phyloP scores from a whole-genome alignment of 2,113 vertebrate species.

The Abramis brama region DNA sequence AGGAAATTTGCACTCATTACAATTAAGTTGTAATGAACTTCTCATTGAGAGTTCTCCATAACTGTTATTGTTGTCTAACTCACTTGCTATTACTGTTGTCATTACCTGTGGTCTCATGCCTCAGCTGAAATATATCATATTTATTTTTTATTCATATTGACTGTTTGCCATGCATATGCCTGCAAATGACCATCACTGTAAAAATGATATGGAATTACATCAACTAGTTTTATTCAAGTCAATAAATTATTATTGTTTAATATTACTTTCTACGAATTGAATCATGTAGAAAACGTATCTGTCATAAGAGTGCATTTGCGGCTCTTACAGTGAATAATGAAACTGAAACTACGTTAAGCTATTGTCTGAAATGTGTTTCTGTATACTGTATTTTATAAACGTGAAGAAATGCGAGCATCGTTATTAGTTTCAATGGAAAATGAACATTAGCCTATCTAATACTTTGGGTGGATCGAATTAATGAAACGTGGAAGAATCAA shows the following conservation, averaged over 20 bases:
- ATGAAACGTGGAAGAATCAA: background rate
- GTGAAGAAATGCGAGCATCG: background rate
- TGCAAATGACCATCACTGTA: background rate
- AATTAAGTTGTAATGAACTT: background rate
- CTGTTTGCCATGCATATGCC: background rate
- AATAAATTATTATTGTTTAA: no score
- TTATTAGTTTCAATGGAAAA: background rate
- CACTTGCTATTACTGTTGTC: background rate
- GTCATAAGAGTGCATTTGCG: background rate
- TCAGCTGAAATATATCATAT: background rate
- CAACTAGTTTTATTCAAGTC: background rate
- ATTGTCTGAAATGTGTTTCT: background rate
- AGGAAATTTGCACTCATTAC: background rate
- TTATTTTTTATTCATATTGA: background rate
- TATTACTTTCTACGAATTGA: background rate
- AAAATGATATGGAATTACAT: background rate
- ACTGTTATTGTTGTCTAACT: background rate
- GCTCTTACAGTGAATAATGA: background rate
- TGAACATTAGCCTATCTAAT: background rate
- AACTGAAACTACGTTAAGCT: background rate
- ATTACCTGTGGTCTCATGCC: background rate
- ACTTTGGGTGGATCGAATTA: background rate
- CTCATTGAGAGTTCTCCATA: background rate
- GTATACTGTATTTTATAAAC: background rate
- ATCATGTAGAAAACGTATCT: background rate